Evolutionary conservation across 1,140 invertebrate genomes (phyloP), one percentile per base, ranked within the genome.

Genomic region (Eubasilissa regina): DNA sequence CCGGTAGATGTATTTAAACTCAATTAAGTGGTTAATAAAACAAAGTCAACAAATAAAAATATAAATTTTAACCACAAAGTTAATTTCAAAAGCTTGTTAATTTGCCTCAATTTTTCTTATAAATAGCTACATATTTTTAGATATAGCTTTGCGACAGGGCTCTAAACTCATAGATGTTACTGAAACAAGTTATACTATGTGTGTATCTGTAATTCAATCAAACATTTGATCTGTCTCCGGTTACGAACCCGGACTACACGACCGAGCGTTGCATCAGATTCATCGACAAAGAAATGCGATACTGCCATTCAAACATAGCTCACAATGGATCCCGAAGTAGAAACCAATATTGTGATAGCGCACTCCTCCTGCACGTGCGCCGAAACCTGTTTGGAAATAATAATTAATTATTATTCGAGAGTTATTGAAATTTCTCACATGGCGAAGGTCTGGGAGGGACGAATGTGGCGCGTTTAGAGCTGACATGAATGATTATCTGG

Each of bases 281-380:
- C 25, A 64, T 43, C 19, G 25, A 64, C 19, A 17, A 35, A 25
- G 60, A 64, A 12, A 64, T 43, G 19, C 25, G 60, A 64, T 13
- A 64, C 60, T 25, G 19, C 60, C 60, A 64, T 43, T 35, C 60
- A 64, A 13, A 35, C 6, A 13, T 45, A 45, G 11, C 45, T 68
- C 45, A 68, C 64, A 68, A 68, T 68, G 44, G 64, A 15, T n/a
- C 25, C 43, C 13, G 62, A 66, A 66, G 35, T 64, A 25, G 64
- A 68, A 68, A 68, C 64, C 44, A 68, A 68, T 68, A 68, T 68
- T 68, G n/a, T 68, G 64, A 68, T 68, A 45, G 21, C 44, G n/a
- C 19, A 43, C 43, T 17, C 11, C 64, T 17, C 44, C 45, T 45
- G 64, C 64, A 19, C 44, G 7, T 68, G 64, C 45, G 44, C 25